These are phyloP conservation scores for Hanleya hanleyi DNA, from an alignment of 2,888 invertebrate genomes.

Conservation along the genomic window DNA sequence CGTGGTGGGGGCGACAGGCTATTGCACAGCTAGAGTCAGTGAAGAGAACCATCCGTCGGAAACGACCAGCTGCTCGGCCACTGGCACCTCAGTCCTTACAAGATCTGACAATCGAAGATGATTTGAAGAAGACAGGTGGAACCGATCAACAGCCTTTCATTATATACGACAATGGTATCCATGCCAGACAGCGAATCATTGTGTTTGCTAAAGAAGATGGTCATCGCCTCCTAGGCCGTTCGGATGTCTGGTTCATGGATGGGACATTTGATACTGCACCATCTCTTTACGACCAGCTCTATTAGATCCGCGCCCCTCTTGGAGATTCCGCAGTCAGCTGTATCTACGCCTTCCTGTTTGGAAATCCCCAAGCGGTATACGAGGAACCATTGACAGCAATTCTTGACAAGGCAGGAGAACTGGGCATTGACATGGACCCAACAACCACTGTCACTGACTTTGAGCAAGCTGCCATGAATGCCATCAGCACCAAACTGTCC, in stretches of 20 bases:
- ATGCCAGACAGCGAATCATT: neutral
- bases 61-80: too few relatives aligned
- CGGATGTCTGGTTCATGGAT: neutral
- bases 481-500: neutral
- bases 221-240: neutral
- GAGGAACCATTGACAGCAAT: neutral
- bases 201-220: neutral
- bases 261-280: neutral
- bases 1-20: too few relatives aligned
- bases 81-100: too few relatives aligned
- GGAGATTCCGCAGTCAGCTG: too few relatives aligned
- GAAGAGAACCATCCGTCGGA: too few relatives aligned
- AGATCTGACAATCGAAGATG: too few relatives aligned
- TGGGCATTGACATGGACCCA: too few relatives aligned
- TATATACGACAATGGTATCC: neutral
- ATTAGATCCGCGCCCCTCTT: too few relatives aligned
- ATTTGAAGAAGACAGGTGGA: neutral
- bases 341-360: slow-evolving; percentile 3
- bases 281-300: too few relatives aligned
- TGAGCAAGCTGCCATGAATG: slow-evolving; percentile 6
- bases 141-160: neutral
- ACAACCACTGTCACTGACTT: neutral
- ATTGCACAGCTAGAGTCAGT: too few relatives aligned
- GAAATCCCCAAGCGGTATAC: neutral
- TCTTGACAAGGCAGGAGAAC: too few relatives aligned